Evolutionary conservation across 2,113 vertebrate species (phyloP).

Genomic region (Plecturocebus donacophilus): DNA sequence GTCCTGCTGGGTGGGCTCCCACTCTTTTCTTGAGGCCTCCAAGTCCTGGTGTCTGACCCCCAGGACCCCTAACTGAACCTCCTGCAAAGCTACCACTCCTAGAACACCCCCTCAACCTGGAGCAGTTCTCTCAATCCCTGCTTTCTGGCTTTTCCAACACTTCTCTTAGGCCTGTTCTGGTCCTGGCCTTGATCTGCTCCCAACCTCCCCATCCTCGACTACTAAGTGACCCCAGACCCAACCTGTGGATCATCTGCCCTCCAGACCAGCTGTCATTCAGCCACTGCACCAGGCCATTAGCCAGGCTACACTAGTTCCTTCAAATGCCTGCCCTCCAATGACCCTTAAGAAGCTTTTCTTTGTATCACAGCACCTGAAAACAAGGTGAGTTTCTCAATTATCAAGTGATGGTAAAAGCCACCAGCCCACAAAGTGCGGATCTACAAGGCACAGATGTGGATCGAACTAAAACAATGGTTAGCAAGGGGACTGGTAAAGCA

Average conservation of each 20-base stretch:
- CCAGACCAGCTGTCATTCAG: not conserved
- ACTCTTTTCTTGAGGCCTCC: not conserved
- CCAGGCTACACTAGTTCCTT: not conserved
- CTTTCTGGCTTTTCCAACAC: not conserved
- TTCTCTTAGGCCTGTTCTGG: not conserved
- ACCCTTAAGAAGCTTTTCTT: not conserved
- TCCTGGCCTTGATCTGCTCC: not conserved
- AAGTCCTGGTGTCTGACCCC: no score
- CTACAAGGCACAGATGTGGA: no score
- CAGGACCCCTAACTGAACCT: not conserved
- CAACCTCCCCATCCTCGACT: not conserved
- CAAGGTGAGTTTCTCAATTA: not conserved
- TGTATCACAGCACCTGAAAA: not conserved
- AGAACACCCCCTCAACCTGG: not conserved
- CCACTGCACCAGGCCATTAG: not conserved
- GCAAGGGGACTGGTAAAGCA: not conserved
- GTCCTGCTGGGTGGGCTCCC: not conserved
- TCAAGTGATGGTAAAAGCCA: not conserved
- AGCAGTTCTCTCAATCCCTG: not conserved
- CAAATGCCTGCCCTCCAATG: not conserved
- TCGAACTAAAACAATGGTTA: not conserved
- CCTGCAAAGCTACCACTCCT: not conserved
- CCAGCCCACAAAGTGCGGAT: not conserved
- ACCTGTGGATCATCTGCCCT: not conserved
- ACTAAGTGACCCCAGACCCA: not conserved